Evolutionary conservation across 2,113 vertebrate species (phyloP).

Genomic region (Pongo pygmaeus): DNA sequence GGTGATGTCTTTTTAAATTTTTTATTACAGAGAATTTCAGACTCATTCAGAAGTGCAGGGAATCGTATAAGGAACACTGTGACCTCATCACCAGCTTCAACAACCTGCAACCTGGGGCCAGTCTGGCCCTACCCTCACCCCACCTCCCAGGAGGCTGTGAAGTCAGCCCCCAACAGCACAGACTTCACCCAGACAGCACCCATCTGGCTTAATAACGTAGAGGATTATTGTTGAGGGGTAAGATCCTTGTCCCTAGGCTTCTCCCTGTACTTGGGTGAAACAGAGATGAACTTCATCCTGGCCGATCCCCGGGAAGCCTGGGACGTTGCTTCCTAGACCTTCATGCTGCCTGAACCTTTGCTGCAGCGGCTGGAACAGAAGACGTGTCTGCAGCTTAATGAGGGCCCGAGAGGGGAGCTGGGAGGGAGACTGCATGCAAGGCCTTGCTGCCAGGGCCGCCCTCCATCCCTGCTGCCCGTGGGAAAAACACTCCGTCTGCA

Average conservation of each 20-base stretch:
- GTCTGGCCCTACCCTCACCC: background rate
- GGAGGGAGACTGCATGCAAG: background rate
- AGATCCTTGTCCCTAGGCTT: background rate
- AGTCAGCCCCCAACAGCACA: background rate
- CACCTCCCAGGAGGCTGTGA: background rate
- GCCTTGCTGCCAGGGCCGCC: background rate
- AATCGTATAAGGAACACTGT: background rate
- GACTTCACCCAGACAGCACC: background rate
- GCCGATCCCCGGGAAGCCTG: background rate
- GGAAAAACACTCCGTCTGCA: conserved; percentile 42
- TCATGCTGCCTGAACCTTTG: background rate
- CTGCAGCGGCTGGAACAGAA: background rate
- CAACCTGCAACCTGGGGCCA: background rate
- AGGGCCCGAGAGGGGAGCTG: background rate
- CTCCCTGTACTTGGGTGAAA: background rate
- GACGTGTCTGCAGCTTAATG: background rate
- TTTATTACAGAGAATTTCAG: background rate
- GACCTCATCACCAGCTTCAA: background rate
- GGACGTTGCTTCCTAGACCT: background rate
- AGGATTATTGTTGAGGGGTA: background rate
- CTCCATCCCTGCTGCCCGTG: background rate
- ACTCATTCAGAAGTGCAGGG: background rate
- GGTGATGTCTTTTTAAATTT: background rate
- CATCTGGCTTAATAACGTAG: background rate
- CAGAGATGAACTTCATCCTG: background rate